phyloP scores from a whole-genome alignment of 2,797 vertebrate species.

The Taeniopygia guttata region DNA sequence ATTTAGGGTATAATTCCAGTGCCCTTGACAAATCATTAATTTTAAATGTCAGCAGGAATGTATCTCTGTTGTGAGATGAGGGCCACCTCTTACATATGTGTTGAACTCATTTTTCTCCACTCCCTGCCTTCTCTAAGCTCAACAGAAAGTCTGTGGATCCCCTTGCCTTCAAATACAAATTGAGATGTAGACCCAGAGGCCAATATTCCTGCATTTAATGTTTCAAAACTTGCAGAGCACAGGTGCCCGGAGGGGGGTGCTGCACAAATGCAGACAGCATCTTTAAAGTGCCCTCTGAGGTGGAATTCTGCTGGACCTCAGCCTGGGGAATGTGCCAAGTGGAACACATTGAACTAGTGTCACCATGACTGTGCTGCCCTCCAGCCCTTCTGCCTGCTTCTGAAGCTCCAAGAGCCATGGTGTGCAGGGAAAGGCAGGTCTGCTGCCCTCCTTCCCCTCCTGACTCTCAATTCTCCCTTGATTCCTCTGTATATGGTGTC shows the following conservation, averaged over 20 bases:
- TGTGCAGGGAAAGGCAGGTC: not conserved
- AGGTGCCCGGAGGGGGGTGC: accelerated
- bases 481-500: accelerated
- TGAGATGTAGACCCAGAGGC: not conserved
- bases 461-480: not conserved
- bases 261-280: not conserved
- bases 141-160: not conserved
- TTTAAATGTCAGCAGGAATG: not conserved
- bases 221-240: not conserved
- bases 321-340: not conserved
- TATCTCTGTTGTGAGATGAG: not conserved
- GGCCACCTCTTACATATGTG: not conserved
- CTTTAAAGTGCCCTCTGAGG: not conserved
- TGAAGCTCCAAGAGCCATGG: not conserved
- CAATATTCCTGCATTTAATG: not conserved
- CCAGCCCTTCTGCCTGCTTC: not conserved
- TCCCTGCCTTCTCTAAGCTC: not conserved
- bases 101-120: not conserved
- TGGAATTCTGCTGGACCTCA: not conserved
- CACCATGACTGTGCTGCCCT: not conserved
- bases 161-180: not conserved
- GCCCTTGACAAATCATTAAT: not conserved
- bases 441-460: not conserved
- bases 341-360: not conserved
- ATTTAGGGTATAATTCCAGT: not conserved